These are phyloP conservation scores for Nasonia oneida DNA, from an alignment of 2,888 invertebrate species.

Conservation along the genomic window DNA sequence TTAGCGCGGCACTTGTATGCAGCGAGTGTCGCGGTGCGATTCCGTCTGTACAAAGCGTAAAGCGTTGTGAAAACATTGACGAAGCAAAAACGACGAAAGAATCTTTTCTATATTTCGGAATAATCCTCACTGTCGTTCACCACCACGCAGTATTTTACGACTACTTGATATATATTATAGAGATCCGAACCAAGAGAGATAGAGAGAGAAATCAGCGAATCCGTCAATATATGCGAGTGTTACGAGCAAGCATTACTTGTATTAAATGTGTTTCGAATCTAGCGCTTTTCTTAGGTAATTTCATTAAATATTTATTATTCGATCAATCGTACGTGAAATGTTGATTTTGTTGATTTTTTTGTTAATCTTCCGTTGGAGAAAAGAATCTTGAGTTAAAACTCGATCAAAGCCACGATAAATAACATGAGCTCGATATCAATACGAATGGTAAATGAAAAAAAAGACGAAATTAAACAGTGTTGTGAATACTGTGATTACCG, in stretches of 20 bases:
- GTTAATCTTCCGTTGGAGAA: neutral
- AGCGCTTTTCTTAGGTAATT: constrained; percentile 61
- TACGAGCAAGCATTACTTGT: constrained; percentile 29
- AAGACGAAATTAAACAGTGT: neutral
- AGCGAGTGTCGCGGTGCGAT: constrained; percentile 8
- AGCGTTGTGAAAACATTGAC: constrained; percentile 11
- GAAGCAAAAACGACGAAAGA: neutral
- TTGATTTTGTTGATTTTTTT: neutral
- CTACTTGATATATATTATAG: constrained; percentile 7
- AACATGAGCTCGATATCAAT: neutral
- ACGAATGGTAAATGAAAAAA: neutral
- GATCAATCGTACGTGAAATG: neutral
- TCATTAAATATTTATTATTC: constrained; percentile 33
- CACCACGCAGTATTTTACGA: constrained; percentile 53
- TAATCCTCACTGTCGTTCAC: constrained; percentile 48
- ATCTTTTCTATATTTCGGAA: constrained; percentile 43
- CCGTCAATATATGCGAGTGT: constrained; percentile 49
- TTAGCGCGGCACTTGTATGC: neutral
- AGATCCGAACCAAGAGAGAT: neutral
- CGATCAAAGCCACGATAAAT: neutral
- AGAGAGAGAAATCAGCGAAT: constrained; percentile 47
- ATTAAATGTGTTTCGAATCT: constrained; percentile 48
- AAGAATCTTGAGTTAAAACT: neutral
- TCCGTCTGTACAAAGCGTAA: constrained; percentile 52
- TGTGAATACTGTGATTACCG: neutral